A percentile compares a stretch with the other conserved stretches of the same genome.
Evolutionary conservation across 2,888 invertebrate species (phyloP).

Genomic region (Scaptomyza polygonia): DNA sequence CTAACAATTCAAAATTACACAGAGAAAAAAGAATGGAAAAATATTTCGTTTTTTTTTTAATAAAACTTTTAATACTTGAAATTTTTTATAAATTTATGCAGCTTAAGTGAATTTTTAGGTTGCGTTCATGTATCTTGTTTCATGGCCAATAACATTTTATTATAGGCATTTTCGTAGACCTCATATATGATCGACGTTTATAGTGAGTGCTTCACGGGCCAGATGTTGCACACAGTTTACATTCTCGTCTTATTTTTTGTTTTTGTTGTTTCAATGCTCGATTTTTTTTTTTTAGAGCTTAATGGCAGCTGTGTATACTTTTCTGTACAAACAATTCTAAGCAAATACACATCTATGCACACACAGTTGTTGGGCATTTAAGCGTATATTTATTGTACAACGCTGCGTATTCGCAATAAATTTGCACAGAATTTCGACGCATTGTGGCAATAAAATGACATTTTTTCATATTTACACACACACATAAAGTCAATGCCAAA

Average conservation of each 20-base stretch:
- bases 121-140: not conserved
- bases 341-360: conserved; percentile 38
- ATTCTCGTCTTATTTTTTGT: not conserved
- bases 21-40: not conserved
- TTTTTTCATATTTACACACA: conserved; percentile 79
- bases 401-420: conserved; percentile 74
- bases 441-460: conserved; percentile 75
- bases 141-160: conserved; percentile 12
- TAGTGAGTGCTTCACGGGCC: not conserved
- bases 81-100: not conserved
- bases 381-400: conserved; percentile 72
- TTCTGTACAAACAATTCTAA: conserved; percentile 55
- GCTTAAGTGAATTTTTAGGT: not conserved
- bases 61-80: not conserved
- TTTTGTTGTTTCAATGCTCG: too few relatives aligned
- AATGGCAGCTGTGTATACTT: conserved; percentile 33
- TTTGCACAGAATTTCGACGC: conserved; percentile 76
- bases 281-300: conserved; percentile 18
- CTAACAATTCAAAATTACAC: conserved; percentile 3
- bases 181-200: conserved; percentile 10
- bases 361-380: conserved; percentile 51
- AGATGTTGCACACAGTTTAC: conserved; percentile 25
- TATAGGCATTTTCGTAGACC: conserved; percentile 5
- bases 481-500: conserved; percentile 70
- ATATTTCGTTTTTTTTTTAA: not conserved